Evolutionary conservation across 92 coral and sea anemone genomes (phyloP), one percentile per base, ranked within the genome.

Genomic region (Plumapathes pennacea): DNA sequence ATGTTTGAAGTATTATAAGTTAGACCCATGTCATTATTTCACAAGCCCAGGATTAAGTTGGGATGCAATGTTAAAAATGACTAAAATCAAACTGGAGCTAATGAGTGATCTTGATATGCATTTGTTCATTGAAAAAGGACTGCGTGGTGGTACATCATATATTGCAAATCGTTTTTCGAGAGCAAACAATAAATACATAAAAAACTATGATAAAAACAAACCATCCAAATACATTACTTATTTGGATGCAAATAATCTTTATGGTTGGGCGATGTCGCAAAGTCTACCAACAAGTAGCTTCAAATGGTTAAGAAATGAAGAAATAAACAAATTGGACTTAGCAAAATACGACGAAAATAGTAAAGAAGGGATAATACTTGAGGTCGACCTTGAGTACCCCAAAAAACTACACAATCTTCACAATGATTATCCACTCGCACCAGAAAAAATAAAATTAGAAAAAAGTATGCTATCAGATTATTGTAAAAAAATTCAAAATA

Each of bases 21-120:
- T 73, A 13, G 81, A 73, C 42, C 71, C 81, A 19, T 50, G 72
- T 20, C 81, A 62, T 28, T 62, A 62, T 27, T 73, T 62, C 54
- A 51, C 72, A 11, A 3, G 19, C 5, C 81, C 72, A 0, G 57
- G 81, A 1, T 29, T 73, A n/a, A 33, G 53, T 10, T 73, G 81
- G 81, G 81, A 52, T 19, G 59, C 81, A n/a, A 50, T 63, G 62
- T 34, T 73, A 7, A 50, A 51, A 10, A 72, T 72, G 71, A 61
- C 71, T 1, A 21, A 13, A 4, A 37, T 51, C 11, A 38, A 62
- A 25, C 11, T 73, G 19, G 59, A 73, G 22, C 46, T 73, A 7
- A 48, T 73, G n/a, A 52, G 38, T 1, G 72, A 73, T 37, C 11
- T 39, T 17, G 71, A 72, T 44, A 70, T 70, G 63, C 52, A 9